Evolutionary conservation across 30 jellyfish, hydroid and myxozoan genomes (phyloP), one percentile per base, ranked within the genome.

Genomic region (Pseudorhiza aurosa): DNA sequence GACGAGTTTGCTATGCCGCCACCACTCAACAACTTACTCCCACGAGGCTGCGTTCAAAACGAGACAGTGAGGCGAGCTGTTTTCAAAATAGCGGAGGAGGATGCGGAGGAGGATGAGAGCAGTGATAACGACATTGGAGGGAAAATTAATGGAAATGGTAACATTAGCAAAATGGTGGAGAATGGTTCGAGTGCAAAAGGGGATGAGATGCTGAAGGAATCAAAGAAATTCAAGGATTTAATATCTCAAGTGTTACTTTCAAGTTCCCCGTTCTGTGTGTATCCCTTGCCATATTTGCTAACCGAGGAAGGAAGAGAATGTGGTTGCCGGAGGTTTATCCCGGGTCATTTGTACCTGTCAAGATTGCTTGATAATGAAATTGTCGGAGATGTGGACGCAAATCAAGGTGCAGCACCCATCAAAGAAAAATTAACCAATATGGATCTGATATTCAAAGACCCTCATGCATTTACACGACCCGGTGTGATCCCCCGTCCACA

Each of bases 1-100:
- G 96, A 92, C 65, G 98, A 92, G 84, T 92, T 92, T 33, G 96
- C 98, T 0, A 17, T 92, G 98, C 98, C 98, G 4, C 98, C 98
- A 44, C 29, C 88, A 0, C 21, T 85, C 40, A 96, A 79, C n/a
- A 58, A 58, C 76, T 28, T 56, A 49, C 36, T 55, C 1, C 58
- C 91, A 3, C 9, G 30, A 31, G 69, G 50, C 58, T 19, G 72
- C 37, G 31, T 35, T 19, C 47, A 64, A n/a, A 42, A 37, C 2
- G 78, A 33, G 45, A 80, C 24, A 45, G 28, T 24, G 18, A 55
- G 84, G 33, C 50, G 75, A 42, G 91, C 91, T 1, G 91, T 84
- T 30, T 72, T 62, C 73, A 84, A 73, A 74, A 84, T 84, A 25
- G 55, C 79, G 2, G 95, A 84, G 58, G 86, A 69, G 46, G 81